Base-by-base conservation (phyloP, 2,888 invertebrate species). In the Poecilobothrus nobilitatus region DNA sequence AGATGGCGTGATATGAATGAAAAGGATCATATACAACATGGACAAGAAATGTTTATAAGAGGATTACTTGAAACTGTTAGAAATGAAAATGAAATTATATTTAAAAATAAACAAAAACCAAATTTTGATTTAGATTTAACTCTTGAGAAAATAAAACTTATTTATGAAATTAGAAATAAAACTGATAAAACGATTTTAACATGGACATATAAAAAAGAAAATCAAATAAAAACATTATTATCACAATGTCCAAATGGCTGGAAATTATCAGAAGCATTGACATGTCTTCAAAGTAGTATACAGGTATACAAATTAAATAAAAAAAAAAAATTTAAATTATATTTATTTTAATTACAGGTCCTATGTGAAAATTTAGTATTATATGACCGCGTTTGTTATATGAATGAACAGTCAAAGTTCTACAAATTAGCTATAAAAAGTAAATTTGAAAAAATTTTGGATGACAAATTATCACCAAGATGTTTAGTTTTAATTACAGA, bases 381-480 rank as follows among this genome's bases (percentile, higher is more conserved):
- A 4, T 76, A 84, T 68, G 87, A 87, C 76, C 82, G 86, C 70
- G 76, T 86, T 22, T 82, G 82, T 72, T 85, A 80, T 75, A 77
- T 86, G 70, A 67, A 78, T 66, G 81, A 82, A 65, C 66, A 69
- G 22, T 76, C 78, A 15, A 77, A 76, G 64, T 77, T 79, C 66
- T 75, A 76, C n/a, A 78, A 81, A 21, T 68, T 82, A 73, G 79
- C 76, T 74, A 75, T 77, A 75, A 77, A 76, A 66, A 85, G 79
- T 79, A 80, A 78, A 67, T 84, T 84, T 73, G 84, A 84, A 74
- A 87, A 85, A 78, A 84, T 89, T 70, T 84, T 88, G 70, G 81
- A 89, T 76, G 86, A 87, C 72, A 79, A 79, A 69, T 79, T 86
- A 73, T 90, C 90, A n/a, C 89, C 90, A 0, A 83, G 89, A 74